phyloP scores from a whole-genome alignment of 2,797 vertebrate species.

The Emydoidea blandingii region DNA sequence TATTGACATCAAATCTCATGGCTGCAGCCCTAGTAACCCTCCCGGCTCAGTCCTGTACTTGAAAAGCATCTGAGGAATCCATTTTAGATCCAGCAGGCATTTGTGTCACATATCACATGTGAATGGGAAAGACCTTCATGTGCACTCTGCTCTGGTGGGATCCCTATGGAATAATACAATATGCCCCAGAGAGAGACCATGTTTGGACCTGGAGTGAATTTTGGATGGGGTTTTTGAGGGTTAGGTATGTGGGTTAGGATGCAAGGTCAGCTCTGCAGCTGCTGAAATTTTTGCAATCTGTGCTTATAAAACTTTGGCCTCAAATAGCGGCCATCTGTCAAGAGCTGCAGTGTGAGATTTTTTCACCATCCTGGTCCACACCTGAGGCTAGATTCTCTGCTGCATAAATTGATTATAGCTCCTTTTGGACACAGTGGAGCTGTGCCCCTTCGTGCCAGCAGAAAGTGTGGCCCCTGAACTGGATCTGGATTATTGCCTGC shows the following conservation, averaged over 20 bases:
- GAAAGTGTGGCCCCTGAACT: not conserved
- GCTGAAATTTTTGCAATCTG: not conserved
- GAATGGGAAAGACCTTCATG: not conserved
- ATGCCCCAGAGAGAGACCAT: not conserved
- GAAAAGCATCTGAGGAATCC: not conserved
- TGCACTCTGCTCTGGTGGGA: not conserved
- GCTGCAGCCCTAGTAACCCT: not conserved
- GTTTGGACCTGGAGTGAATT: not conserved
- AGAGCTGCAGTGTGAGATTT: not conserved
- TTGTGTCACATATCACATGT: not conserved
- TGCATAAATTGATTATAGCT: not conserved
- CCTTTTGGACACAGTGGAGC: not conserved
- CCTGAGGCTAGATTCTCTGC: not conserved
- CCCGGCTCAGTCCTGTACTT: not conserved
- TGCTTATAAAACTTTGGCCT: not conserved
- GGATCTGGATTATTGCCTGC: not conserved
- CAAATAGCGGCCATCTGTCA: not conserved
- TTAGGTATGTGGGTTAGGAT: not conserved
- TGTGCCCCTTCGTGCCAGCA: not conserved
- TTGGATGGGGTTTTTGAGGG: not conserved
- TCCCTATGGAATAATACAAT: not conserved
- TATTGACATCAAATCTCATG: not conserved
- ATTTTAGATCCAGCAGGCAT: not conserved
- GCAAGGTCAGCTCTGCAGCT: not conserved
- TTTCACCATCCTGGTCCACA: not conserved